phyloP scores from a whole-genome alignment of 2,113 vertebrate species.

The Poecilia latipinna region DNA sequence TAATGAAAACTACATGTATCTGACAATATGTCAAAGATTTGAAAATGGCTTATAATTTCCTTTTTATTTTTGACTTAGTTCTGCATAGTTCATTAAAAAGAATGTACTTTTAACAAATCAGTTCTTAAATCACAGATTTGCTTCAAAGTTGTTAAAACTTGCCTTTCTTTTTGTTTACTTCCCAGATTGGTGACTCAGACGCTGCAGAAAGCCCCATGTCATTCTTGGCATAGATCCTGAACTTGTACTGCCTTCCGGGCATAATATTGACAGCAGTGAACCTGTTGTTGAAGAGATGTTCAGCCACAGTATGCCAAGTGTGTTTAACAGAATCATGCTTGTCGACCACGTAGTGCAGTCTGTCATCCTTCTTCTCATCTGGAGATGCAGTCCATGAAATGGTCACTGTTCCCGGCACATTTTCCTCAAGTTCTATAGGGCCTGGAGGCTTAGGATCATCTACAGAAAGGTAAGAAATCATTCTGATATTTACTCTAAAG shows the following conservation, averaged over 20 bases:
- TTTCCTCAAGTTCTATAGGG: slow-evolving; percentile 83
- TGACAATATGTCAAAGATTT: neutral
- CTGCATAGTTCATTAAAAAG: neutral
- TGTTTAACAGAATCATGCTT: slow-evolving; percentile 83
- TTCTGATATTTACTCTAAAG: neutral
- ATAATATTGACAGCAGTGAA: slow-evolving; percentile 87
- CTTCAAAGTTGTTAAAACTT: slow-evolving; percentile 39
- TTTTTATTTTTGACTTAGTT: neutral
- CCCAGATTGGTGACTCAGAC: slow-evolving; percentile 87
- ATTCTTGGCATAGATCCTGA: slow-evolving; percentile 90
- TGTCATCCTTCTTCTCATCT: slow-evolving; percentile 83
- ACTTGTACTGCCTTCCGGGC: slow-evolving; percentile 88
- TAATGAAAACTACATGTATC: neutral
- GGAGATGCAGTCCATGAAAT: slow-evolving; percentile 86
- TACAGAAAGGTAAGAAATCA: slow-evolving; percentile 50
- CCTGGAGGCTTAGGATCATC: slow-evolving; percentile 88
- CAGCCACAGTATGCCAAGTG: slow-evolving; percentile 82
- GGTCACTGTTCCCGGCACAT: slow-evolving; percentile 87
- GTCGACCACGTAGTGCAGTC: slow-evolving; percentile 85
- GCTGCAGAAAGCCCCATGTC: slow-evolving; percentile 84
- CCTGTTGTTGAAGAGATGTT: slow-evolving; percentile 88
- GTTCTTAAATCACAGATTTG: neutral
- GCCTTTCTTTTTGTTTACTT: slow-evolving; percentile 54
- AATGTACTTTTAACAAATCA: neutral
- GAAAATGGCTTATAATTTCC: neutral